Conservation (phyloP, 2,113 vertebrate species). For the Chaetorhynchus papuensis region DNA sequence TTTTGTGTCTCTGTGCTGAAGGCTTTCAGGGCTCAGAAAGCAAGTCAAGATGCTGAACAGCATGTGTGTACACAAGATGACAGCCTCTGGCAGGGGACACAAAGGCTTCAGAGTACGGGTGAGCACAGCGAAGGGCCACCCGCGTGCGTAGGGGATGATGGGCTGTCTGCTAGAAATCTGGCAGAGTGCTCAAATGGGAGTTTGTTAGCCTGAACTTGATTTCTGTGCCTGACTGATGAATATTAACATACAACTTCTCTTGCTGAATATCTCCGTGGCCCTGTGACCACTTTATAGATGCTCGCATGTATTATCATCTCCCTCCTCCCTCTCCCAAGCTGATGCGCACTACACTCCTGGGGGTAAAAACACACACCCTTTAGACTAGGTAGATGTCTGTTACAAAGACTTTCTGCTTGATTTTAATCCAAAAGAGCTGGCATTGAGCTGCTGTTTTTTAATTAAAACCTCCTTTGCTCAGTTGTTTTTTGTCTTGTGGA, state of each 20-base stretch:
- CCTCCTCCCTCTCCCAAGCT: background rate
- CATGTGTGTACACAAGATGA: background rate
- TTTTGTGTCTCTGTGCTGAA: background rate
- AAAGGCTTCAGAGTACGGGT: background rate
- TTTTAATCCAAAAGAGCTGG: background rate
- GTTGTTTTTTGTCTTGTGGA: background rate
- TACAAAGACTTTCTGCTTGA: background rate
- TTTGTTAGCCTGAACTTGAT: background rate
- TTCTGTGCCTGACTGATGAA: background rate
- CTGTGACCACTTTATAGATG: background rate
- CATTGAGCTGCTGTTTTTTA: background rate
- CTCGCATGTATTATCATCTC: rapidly evolving
- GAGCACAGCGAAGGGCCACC: background rate
- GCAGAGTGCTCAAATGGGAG: background rate
- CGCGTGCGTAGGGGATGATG: rapidly evolving
- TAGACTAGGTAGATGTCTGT: background rate
- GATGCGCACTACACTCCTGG: rapidly evolving
- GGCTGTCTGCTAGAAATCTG: background rate
- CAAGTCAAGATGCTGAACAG: slow-evolving; percentile 9
- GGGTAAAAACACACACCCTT: background rate
- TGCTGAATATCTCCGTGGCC: background rate
- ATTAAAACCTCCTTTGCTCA: background rate
- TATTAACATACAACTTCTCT: background rate
- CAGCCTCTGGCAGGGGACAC: slow-evolving; percentile 14
- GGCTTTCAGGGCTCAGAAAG: background rate